Evolutionary conservation across 1,140 invertebrate species (phyloP), one percentile per base, ranked within the genome.

Genomic region (Heliothis subflexa): DNA sequence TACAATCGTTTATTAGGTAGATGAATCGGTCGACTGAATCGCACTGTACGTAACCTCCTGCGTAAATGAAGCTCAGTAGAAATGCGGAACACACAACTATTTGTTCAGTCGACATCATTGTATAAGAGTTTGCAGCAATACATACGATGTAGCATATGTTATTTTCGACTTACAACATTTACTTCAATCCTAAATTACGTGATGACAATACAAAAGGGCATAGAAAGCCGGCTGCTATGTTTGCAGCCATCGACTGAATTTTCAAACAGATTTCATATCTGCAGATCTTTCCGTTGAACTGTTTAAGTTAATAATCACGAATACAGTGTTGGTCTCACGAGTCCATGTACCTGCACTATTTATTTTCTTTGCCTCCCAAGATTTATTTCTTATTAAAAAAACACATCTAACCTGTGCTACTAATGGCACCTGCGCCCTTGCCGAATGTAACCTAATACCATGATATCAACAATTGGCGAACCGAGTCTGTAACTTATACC

Each of bases 11-110:
- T 82, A 83, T 85, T 80, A 77, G 79, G 66, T 80, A 81, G 71
- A 83, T 82, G 76, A 83, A 86, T 84, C 79, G 80, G 62, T 88
- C 74, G 84, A 84, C 61, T 84, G 82, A 82, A 78, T 83, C 81
- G 75, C 77, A 82, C 40, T 40, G 82, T 83, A 89, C 88, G 89
- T 89, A 89, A 91, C 85, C 83, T 85, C 85, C 85, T 89, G 87
- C 87, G 87, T 91, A 93, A 93, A 93, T 89, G 91, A 92, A 89
- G 89, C 89, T 91, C 85, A 87, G 86, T 93, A 93, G 92, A 93
- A 94, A 94, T 92, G 92, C 93, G 93, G 91, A 93, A 94, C 93
- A 92, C 89, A 92, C 82, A 90, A 88, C 89, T 91, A 91, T 93
- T 93, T 93, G 92, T 92, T 91, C 88, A 91, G 91, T 93, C 86